phyloP scores from a whole-genome alignment of 1,140 invertebrate species.

The Drosophila ohnishii region DNA sequence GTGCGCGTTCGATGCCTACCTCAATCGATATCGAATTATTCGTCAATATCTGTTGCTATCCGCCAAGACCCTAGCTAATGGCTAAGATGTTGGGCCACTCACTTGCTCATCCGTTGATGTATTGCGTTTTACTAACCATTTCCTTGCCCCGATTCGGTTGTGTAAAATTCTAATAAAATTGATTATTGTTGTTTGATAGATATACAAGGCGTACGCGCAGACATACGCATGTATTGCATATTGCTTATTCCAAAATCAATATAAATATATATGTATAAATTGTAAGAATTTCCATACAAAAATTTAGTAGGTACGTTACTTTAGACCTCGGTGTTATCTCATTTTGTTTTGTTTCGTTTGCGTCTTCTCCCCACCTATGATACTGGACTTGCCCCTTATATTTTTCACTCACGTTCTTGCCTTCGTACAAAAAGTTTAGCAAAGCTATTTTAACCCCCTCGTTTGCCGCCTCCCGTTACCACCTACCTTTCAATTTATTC shows the following conservation, averaged over 20 bases:
- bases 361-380: conserved; percentile 50
- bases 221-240: conserved; percentile 69
- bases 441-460: conserved; percentile 39
- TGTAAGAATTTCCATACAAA: conserved; percentile 83
- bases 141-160: conserved; percentile 44
- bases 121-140: conserved; percentile 33
- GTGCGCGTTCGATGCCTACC: conserved; percentile 45
- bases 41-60: not conserved
- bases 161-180: conserved; percentile 81
- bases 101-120: conserved; percentile 16
- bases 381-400: conserved; percentile 63
- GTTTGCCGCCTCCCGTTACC: conserved; percentile 1
- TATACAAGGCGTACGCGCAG: conserved; percentile 62
- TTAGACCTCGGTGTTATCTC: conserved; percentile 81
- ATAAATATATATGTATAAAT: conserved; percentile 83
- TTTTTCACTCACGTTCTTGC: conserved; percentile 62
- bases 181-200: conserved; percentile 80
- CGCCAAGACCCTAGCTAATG: conserved; percentile 1
- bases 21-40: conserved; percentile 17
- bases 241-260: conserved; percentile 82
- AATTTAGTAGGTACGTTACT: conserved; percentile 82
- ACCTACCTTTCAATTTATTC: conserved; percentile 31
- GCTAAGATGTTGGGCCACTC: conserved; percentile 10
- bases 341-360: conserved; percentile 54
- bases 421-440: conserved; percentile 72